phyloP scores from a whole-genome alignment of 92 coral and sea anemone genomes.

The Actinernus sp. region DNA sequence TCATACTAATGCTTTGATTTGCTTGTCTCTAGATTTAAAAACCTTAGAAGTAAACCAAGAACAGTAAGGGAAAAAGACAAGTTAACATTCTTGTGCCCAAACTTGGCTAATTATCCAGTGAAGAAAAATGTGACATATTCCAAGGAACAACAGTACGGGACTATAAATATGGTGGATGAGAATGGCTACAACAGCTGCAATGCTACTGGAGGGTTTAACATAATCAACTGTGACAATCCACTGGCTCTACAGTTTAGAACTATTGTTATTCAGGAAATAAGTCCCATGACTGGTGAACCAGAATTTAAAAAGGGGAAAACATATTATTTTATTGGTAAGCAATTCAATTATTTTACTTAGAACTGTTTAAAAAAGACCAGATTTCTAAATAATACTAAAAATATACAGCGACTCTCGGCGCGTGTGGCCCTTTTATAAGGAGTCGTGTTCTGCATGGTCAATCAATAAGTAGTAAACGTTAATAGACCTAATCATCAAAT shows the following conservation, averaged over 20 bases:
- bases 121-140: neutral
- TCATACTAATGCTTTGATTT: no score
- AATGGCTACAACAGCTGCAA: slow-evolving; percentile 46
- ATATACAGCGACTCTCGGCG: no score
- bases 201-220: slow-evolving; percentile 15
- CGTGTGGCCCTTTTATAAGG: no score
- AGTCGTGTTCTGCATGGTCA: no score
- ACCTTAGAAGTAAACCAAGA: slow-evolving; percentile 21
- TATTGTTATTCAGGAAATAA: slow-evolving; percentile 12
- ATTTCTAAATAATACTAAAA: no score
- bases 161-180: slow-evolving; percentile 38
- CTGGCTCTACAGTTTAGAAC: neutral
- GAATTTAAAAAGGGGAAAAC: slow-evolving; percentile 19
- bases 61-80: slow-evolving; percentile 40
- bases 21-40: slow-evolving; percentile 20
- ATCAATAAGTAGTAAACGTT: no score
- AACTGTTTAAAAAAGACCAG: no score
- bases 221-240: slow-evolving; percentile 25
- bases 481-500: no score
- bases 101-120: slow-evolving; percentile 14
- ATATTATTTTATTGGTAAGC: slow-evolving; percentile 53
- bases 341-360: no score
- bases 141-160: slow-evolving; percentile 34
- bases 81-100: slow-evolving; percentile 51
- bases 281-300: neutral